Evolutionary conservation across 2,113 vertebrate species (phyloP).

Genomic region (Gobio gobio): DNA sequence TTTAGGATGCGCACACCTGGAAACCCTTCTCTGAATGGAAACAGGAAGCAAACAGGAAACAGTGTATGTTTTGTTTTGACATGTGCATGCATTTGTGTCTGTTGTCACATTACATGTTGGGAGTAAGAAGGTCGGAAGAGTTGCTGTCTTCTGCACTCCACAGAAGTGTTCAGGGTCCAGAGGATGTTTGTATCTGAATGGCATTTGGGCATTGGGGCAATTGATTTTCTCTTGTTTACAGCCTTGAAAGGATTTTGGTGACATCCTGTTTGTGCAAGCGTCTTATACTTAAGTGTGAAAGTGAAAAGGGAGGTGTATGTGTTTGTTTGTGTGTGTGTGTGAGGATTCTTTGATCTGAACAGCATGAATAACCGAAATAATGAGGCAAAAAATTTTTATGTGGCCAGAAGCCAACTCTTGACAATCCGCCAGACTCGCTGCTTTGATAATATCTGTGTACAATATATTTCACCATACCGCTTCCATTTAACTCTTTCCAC

Average conservation of each 20-base stretch:
- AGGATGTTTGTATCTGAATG: not conserved
- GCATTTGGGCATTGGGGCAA: slow-evolving; percentile 28
- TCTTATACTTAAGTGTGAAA: slow-evolving; percentile 27
- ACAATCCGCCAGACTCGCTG: not conserved
- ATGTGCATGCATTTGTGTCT: slow-evolving; percentile 2
- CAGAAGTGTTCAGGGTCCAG: not conserved
- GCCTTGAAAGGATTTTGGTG: slow-evolving; percentile 45
- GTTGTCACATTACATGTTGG: slow-evolving; percentile 5
- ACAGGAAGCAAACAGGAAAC: not conserved
- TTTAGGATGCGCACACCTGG: slow-evolving; percentile 2
- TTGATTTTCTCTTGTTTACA: slow-evolving; percentile 54
- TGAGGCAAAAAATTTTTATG: slow-evolving; percentile 24
- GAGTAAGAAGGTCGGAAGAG: slow-evolving; percentile 28
- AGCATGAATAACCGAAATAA: slow-evolving; percentile 27
- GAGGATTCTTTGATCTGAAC: slow-evolving; percentile 38
- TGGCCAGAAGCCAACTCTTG: slow-evolving; percentile 6
- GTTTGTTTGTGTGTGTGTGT: not conserved
- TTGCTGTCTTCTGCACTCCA: not conserved
- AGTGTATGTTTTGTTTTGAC: not conserved
- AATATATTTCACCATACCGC: not conserved
- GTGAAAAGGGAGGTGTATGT: slow-evolving; percentile 9
- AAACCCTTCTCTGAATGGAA: not conserved
- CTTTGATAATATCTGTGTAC: slow-evolving; percentile 23
- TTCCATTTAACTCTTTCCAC: not conserved
- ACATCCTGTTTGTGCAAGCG: slow-evolving; percentile 32